phyloP scores from a whole-genome alignment of 2,113 vertebrate genomes.

The Lepidothrix coronata region DNA sequence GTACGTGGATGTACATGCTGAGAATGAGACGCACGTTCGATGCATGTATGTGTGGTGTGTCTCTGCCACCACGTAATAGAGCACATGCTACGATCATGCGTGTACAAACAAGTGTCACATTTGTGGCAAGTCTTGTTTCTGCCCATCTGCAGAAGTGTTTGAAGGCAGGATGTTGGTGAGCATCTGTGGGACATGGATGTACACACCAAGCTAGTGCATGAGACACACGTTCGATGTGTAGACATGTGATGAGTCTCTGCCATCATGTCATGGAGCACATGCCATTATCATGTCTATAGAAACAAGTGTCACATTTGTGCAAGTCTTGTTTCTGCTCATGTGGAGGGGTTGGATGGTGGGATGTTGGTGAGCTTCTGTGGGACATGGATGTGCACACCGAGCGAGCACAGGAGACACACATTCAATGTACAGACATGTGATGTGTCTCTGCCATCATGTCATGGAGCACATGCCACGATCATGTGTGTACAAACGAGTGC shows the following conservation, averaged over 20 bases:
- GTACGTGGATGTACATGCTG: not conserved
- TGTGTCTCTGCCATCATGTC: not conserved
- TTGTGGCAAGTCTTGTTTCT: too few relatives aligned
- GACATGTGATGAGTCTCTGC: not conserved
- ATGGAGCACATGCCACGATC: too few relatives aligned
- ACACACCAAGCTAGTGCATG: too few relatives aligned
- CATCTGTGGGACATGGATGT: too few relatives aligned
- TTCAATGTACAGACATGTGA: not conserved
- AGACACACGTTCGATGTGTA: too few relatives aligned
- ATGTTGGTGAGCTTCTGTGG: too few relatives aligned
- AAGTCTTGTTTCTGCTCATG: not conserved
- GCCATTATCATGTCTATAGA: not conserved
- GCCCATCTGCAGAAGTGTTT: not conserved
- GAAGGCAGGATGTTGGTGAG: too few relatives aligned
- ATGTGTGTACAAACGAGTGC: too few relatives aligned
- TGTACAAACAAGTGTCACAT: too few relatives aligned
- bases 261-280: not conserved
- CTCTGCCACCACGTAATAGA: not conserved
- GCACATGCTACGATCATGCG: not conserved
- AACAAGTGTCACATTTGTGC: not conserved
- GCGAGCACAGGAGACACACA: too few relatives aligned
- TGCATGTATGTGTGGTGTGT: not conserved
- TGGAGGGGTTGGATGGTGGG: not conserved
- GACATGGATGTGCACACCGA: too few relatives aligned
- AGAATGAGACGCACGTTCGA: not conserved